Percentiles rank a stretch among this genome's conserved stretches.
phyloP scores from a whole-genome alignment of 2,888 invertebrate species.

The Allophyes oxyacanthae region DNA sequence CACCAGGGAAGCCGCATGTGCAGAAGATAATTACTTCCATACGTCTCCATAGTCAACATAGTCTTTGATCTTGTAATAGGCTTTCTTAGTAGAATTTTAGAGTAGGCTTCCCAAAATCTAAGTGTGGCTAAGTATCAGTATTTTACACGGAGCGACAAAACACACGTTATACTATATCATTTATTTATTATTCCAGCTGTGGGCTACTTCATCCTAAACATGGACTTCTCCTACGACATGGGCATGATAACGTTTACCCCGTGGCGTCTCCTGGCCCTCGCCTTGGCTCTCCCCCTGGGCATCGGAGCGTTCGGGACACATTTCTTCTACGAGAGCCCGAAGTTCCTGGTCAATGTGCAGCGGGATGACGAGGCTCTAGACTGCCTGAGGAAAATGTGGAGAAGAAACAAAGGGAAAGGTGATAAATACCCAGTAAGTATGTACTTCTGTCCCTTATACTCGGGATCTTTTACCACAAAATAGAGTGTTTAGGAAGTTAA shows the following conservation, averaged over 20 bases:
- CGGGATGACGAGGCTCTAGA: slow-evolving; percentile 89
- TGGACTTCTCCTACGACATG: slow-evolving; percentile 61
- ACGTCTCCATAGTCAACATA: too few relatives aligned
- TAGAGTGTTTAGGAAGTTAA: too few relatives aligned
- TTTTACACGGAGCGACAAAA: too few relatives aligned
- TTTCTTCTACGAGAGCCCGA: slow-evolving; percentile 92
- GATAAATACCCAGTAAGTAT: slow-evolving; percentile 56
- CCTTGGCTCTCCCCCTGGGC: slow-evolving; percentile 88
- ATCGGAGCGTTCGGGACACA: slow-evolving; percentile 87
- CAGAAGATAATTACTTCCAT: too few relatives aligned
- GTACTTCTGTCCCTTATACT: too few relatives aligned
- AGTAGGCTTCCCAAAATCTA: too few relatives aligned
- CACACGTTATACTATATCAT: too few relatives aligned
- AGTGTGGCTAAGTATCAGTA: too few relatives aligned
- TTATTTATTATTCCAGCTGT: slow-evolving; percentile 47
- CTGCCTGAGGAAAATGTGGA: slow-evolving; percentile 89
- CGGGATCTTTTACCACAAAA: too few relatives aligned
- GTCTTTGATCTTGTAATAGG: too few relatives aligned
- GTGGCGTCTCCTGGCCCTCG: slow-evolving; percentile 70
- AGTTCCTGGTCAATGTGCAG: slow-evolving; percentile 91
- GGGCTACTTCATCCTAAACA: slow-evolving; percentile 62
- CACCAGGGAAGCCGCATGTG: too few relatives aligned
- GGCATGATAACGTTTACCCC: slow-evolving; percentile 65
- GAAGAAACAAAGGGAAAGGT: slow-evolving; percentile 79
- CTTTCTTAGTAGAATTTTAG: too few relatives aligned